Base-by-base conservation (phyloP, 2,113 vertebrate species). In the Ranitomeya imitator region DNA sequence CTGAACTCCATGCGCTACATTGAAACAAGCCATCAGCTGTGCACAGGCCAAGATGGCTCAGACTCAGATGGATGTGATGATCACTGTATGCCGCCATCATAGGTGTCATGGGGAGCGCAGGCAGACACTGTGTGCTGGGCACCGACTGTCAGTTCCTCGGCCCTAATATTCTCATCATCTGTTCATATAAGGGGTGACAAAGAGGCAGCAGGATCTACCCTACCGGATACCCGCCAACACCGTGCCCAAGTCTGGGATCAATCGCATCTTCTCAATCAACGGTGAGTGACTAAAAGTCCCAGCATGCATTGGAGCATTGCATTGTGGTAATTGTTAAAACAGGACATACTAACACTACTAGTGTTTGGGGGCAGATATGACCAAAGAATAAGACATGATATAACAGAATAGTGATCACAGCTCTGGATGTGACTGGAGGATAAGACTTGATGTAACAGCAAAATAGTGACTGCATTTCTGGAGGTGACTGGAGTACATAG, bases 211-310 rank as follows among this genome's bases (percentile, higher is more conserved):
- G 85, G 92, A 94, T 79, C 94, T 99, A 65, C 94, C 92, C 85
- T 96, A 95, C 91, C 92, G 79, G 7, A 13, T 95, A 10, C 97
- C 97, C 0, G 18, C 91, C 18, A 95, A 97, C 90, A 85, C 97
- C 13, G 97, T 98, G 31, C 98, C 98, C 31, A 96, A 97, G 91
- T 96, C 96, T 0, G 88, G 77, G 0, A 90, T 97, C 63, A 93
- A 96, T 19, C 94, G 96, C 76, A 89, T 90, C 31, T 90, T 99
- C 81, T 97, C 92, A 4, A 87, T 99, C 18, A 96, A 95, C 87
- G 97, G 98, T 99, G 31, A 9, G 15, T 31, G 9, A 74, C 71
- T 74, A 74, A 31, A 74, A 74, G 31, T 37, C 71, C 71, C 71
- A 74, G 69, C 11, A 16, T 71, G 26, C 69, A 71, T 16, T 63